phyloP scores from a whole-genome alignment of 2,888 invertebrate species.

The Brenthis daphne region DNA sequence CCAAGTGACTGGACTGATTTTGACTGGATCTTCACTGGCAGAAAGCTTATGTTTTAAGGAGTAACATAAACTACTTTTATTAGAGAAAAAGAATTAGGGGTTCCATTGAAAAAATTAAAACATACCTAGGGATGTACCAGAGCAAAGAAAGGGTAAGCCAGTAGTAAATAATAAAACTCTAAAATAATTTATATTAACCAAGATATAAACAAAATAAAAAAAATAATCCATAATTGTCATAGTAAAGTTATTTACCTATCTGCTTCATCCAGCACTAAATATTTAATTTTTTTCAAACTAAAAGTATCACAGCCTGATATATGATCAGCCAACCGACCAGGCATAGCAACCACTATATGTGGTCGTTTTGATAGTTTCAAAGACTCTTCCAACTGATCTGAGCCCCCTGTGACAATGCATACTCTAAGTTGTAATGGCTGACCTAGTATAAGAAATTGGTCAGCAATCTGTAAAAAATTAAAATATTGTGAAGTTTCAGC shows the following conservation, averaged over 20 bases:
- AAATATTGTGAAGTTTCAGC: neutral
- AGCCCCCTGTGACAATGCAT: constrained; percentile 96
- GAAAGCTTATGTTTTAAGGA: no score
- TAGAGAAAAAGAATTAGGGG: no score
- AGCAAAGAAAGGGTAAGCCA: no score
- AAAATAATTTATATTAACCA: neutral
- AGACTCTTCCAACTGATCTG: constrained; percentile 95
- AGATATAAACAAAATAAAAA: neutral
- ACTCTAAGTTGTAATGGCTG: constrained; percentile 92
- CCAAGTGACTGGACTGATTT: no score
- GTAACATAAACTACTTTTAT: no score
- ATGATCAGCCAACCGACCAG: constrained; percentile 96
- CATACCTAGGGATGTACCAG: no score
- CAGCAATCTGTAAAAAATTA: constrained; percentile 87
- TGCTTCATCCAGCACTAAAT: constrained; percentile 97
- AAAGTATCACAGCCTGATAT: constrained; percentile 93
- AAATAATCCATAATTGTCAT: neutral
- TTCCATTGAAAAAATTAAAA: no score
- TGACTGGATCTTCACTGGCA: no score
- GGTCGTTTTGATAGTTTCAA: constrained; percentile 91
- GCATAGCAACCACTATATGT: constrained; percentile 98
- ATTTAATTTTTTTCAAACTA: constrained; percentile 89
- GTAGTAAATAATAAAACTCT: no score
- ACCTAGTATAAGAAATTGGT: constrained; percentile 96
- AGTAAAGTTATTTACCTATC: constrained; percentile 85